Evolutionary conservation across 2,113 vertebrate species (phyloP).

Genomic region (Camarhynchus parvulus): DNA sequence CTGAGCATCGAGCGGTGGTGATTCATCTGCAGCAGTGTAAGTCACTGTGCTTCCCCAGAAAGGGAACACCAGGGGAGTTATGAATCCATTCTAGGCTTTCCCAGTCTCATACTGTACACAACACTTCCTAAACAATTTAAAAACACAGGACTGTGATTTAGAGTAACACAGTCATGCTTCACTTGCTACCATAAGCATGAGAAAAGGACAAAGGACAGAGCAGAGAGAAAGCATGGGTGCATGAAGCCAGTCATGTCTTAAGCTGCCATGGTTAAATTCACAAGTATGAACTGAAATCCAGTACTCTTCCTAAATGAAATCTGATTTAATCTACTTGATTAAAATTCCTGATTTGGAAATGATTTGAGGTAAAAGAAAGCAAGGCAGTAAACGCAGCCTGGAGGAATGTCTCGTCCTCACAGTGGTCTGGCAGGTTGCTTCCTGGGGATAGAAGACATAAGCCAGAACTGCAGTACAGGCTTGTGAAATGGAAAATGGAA

Average conservation of each 20-base stretch:
- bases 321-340: background rate
- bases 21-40: background rate
- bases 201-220: background rate
- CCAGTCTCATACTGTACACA: background rate
- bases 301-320: background rate
- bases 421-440: background rate
- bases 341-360: conserved; percentile 26
- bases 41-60: background rate
- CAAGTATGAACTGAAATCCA: background rate
- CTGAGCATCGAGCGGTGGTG: background rate
- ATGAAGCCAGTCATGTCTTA: background rate
- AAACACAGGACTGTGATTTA: background rate
- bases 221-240: background rate
- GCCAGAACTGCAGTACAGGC: background rate
- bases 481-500: background rate
- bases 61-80: background rate
- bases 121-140: background rate
- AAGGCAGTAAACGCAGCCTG: background rate
- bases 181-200: background rate
- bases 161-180: background rate
- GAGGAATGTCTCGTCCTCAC: background rate
- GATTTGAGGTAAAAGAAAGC: background rate
- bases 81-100: background rate
- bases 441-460: background rate
- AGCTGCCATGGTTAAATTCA: background rate